phyloP scores from a whole-genome alignment of 2,113 vertebrate species.

The Myrmecophaga tridactyla region DNA sequence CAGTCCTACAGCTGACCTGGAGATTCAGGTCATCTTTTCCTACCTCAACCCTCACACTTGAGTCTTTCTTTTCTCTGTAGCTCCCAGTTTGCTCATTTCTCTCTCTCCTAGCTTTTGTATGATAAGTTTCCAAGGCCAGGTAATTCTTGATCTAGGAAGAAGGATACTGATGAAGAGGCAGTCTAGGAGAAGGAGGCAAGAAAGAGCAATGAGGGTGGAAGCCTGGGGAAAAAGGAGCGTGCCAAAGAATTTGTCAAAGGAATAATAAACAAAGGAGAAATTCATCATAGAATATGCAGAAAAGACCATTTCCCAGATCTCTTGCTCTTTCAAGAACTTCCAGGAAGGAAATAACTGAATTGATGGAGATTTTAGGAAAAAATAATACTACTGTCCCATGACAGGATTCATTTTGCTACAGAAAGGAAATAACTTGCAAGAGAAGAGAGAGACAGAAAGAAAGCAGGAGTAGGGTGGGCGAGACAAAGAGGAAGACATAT shows the following conservation, averaged over 20 bases:
- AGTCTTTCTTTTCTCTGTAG: conserved; percentile 6
- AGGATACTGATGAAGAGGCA: conserved; percentile 73
- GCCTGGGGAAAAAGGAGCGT: not conserved
- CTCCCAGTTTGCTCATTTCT: conserved; percentile 40
- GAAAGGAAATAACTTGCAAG: conserved; percentile 61
- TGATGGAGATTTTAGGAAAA: conserved; percentile 42
- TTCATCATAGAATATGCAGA: conserved; percentile 47
- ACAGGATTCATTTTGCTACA: conserved; percentile 67
- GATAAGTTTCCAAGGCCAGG: conserved; percentile 59
- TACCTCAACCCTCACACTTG: not conserved
- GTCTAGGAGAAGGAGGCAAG: conserved; percentile 62
- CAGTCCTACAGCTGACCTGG: not conserved
- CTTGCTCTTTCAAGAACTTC: conserved; percentile 68
- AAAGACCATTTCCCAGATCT: conserved; percentile 38
- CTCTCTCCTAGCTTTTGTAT: conserved; percentile 50
- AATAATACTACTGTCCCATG: conserved; percentile 63
- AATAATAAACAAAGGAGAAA: conserved; percentile 58
- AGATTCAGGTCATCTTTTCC: not conserved
- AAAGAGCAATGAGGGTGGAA: conserved; percentile 22
- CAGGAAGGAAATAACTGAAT: conserved; percentile 39
- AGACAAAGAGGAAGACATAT: conserved; percentile 75
- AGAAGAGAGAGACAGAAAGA: conserved; percentile 70
- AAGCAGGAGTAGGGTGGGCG: conserved; percentile 66
- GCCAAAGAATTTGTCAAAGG: conserved; percentile 57
- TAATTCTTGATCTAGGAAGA: conserved; percentile 71